Evolutionary conservation across 2,113 vertebrate genomes (phyloP), one percentile per base, ranked within the genome.

Genomic region (Chinchilla lanigera): DNA sequence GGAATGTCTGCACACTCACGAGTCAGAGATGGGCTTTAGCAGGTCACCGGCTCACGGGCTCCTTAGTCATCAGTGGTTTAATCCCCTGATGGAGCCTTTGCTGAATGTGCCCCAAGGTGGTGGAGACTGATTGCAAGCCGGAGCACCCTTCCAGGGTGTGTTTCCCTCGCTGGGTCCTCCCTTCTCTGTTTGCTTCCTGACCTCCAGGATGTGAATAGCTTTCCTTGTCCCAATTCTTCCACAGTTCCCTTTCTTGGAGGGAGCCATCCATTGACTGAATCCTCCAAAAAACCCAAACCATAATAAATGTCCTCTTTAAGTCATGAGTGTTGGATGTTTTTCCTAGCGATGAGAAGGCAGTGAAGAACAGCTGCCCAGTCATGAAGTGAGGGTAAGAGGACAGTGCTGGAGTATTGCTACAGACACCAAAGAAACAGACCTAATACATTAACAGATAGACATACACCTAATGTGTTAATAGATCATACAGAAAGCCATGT

Each of bases 61-160:
- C 19, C 14, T 33, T 7, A 35, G 19, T 38, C 5, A 8, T 19
- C 69, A 20, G 3, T 4, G 69, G 69, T n/a, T 38, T 24, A 0
- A 7, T 41, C n/a, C 4, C 10, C n/a, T 10, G n/a, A 38, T 11
- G n/a, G n/a, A 22, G 19, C 69, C 19, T 1, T 10, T 7, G 19
- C 69, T 38, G n/a, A 9, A 9, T 38, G 69, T 73, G 69, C 38
- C 38, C n/a, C 6, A 14, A 67, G 65, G 33, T 14, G 2, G 20
- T 1, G 20, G n/a, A 11, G n/a, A 24, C n/a, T 11, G 20, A 1
- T 41, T 41, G 67, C 35, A 38, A 38, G n/a, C 67, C 22, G n/a
- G n/a, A 7, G n/a, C 38, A 5, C 69, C 63, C 35, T n/a, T 8
- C 16, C 35, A 38, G 35, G 12, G 67, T 69, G 16, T 38, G 7